phyloP scores from a whole-genome alignment of 2,113 vertebrate genomes.

The Vidua chalybeata region DNA sequence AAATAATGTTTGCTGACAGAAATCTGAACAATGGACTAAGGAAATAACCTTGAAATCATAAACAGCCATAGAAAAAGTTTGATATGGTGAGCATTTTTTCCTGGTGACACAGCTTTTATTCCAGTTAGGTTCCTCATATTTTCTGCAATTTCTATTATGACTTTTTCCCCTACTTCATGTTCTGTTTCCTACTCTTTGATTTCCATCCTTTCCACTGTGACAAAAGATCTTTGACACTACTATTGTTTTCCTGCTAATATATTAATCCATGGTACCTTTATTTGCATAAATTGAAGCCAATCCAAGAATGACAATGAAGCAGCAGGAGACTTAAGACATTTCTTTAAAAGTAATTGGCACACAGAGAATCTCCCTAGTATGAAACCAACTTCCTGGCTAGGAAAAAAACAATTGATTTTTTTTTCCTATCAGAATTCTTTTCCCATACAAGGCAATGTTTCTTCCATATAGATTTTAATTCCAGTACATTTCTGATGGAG shows the following conservation, averaged over 20 bases:
- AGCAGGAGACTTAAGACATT: neutral
- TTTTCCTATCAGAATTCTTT: neutral
- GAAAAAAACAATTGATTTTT: neutral
- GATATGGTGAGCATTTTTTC: neutral
- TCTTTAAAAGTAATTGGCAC: neutral
- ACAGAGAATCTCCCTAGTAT: neutral
- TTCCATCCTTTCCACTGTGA: neutral
- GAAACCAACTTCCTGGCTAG: neutral
- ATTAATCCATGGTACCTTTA: neutral
- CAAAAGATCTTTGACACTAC: neutral
- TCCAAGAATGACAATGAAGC: neutral
- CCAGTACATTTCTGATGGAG: neutral
- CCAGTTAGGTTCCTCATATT: neutral
- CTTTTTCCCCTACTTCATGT: neutral
- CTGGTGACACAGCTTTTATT: neutral
- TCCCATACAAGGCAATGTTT: neutral
- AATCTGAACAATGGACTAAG: neutral
- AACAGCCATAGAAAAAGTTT: neutral
- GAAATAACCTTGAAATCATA: constrained; percentile 2
- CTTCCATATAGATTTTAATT: neutral
- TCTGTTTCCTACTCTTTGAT: neutral
- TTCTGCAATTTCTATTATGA: neutral
- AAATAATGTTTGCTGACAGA: neutral
- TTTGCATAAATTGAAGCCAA: neutral
- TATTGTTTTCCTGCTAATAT: neutral